Percentiles rank a stretch among this genome's conserved stretches.
Conservation (phyloP, 2,797 vertebrate genomes). For the Alosa sapidissima region DNA sequence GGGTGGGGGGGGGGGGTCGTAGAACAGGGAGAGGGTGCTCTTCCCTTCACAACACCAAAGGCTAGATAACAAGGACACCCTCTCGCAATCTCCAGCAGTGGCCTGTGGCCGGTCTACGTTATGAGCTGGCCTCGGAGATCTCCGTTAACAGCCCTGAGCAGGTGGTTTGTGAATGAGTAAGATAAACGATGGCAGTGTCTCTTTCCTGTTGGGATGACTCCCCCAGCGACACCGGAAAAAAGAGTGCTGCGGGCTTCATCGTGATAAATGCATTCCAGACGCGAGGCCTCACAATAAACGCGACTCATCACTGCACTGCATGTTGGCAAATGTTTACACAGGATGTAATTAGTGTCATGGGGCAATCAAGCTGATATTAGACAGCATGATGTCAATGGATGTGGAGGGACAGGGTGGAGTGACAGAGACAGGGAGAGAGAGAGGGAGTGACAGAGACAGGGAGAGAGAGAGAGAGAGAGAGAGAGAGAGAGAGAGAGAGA, state of each 20-base stretch:
- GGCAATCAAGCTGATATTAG: constrained; percentile 5
- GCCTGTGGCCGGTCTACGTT: not conserved
- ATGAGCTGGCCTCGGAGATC: not conserved
- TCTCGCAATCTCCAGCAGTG: not conserved
- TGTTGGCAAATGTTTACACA: constrained; percentile 13
- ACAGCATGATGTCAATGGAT: constrained; percentile 4
- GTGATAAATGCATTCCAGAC: constrained; percentile 1
- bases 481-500: not conserved
- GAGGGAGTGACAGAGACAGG: not conserved
- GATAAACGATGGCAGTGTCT: not conserved
- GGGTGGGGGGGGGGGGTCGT: too few species aligned
- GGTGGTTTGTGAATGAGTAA: not conserved
- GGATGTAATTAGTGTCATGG: constrained; percentile 28
- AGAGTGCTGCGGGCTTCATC: not conserved
- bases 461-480: not conserved
- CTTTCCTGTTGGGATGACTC: not conserved
- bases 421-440: not conserved
- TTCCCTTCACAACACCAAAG: not conserved
- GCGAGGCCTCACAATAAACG: not conserved
- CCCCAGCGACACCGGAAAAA: not conserved
- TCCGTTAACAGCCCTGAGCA: not conserved
- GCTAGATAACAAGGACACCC: not conserved
- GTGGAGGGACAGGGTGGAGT: not conserved
- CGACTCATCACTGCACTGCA: not conserved
- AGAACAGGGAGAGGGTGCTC: not conserved